These are phyloP conservation scores for Zaprionus obscuricornis DNA, from an alignment of 2,888 invertebrate genomes.

Conservation along the genomic window DNA sequence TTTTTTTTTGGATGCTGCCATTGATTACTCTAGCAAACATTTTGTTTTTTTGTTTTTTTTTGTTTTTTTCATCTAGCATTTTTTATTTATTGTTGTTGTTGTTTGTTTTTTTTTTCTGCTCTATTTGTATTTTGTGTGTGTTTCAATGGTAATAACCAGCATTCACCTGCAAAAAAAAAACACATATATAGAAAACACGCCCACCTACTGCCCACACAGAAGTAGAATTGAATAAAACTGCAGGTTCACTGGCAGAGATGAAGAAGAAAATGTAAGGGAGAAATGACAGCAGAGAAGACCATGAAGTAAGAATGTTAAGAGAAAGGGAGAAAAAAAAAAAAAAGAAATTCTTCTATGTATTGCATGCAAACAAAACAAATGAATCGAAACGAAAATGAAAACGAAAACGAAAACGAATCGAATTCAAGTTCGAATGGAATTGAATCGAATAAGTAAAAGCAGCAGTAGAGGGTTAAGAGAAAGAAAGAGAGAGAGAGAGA, in stretches of 20 bases:
- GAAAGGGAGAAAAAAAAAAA: background rate
- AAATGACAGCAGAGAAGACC: too few relatives aligned
- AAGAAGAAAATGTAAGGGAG: too few relatives aligned
- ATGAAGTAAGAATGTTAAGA: too few relatives aligned
- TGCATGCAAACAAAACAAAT: conserved; percentile 31
- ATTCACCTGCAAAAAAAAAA: conserved; percentile 31
- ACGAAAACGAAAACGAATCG: conserved; percentile 4
- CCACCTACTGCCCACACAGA: background rate
- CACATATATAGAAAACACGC: background rate
- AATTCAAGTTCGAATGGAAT: conserved; percentile 2
- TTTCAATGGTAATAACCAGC: conserved; percentile 38
- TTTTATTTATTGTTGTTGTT: too few relatives aligned
- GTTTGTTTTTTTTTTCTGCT: too few relatives aligned
- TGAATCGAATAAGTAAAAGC: background rate
- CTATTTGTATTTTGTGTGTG: conserved; percentile 22
- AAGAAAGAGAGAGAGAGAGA: too few relatives aligned
- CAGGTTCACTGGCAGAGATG: too few relatives aligned
- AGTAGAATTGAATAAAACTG: conserved; percentile 17
- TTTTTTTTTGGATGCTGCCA: conserved; percentile 4
- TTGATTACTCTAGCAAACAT: conserved; percentile 43
- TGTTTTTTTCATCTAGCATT: too few relatives aligned
- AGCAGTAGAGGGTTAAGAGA: too few relatives aligned
- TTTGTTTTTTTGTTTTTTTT: too few relatives aligned
- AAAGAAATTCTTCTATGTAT: background rate
- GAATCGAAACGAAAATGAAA: conserved; percentile 25